Base-by-base conservation (phyloP, 2,888 invertebrate genomes). In the Priocnemis perturbator region DNA sequence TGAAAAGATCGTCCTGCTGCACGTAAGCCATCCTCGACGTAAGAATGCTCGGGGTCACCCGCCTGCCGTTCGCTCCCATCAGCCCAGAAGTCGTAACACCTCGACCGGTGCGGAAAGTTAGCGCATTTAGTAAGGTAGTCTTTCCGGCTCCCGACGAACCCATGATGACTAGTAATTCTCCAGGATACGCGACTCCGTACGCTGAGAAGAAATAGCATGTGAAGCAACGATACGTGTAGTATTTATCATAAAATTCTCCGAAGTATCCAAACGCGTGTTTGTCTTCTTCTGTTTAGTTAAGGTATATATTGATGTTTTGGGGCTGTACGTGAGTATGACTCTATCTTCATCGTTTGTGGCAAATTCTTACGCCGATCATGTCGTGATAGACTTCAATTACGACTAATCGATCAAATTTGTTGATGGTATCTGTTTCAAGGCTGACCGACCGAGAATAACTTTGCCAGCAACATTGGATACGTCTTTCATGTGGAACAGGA, bases 101-200 rank as follows among this genome's bases (percentile, higher is more conserved):
- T 30, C 92, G 90, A 0, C 93, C 91, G n/a, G 95, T 94, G 23
- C 96, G 92, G 88, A 95, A 95, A 5, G 97, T 97, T 73, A 98
- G 88, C 0, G 96, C 93, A 89, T 98, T 98, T 67, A 98, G 90
- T 2, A 98, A 92, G 0, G 98, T 98, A 0, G 98, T 98, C 90
- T 98, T 98, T 1, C 98, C 98, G 0, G 98, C 97, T 0, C 98
- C 98, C 30, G 95, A 96, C 0, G 96, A 94, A 0, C 97, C 97
- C 93, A 97, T 93, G 57, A 97, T 94, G 0, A 97, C 96, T 56
- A 97, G 90, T 30, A 97, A 89, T 86, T 97, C 96, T 0, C 97
- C 97, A 0, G 97, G 95, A 85, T 94, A 93, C 0, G 97, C 97
- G 0, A 94, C 92, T 0, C 97, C 97, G 77, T 92, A 94, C 7